phyloP scores from a whole-genome alignment of 2,113 vertebrate species.

The Lepus europaeus region DNA sequence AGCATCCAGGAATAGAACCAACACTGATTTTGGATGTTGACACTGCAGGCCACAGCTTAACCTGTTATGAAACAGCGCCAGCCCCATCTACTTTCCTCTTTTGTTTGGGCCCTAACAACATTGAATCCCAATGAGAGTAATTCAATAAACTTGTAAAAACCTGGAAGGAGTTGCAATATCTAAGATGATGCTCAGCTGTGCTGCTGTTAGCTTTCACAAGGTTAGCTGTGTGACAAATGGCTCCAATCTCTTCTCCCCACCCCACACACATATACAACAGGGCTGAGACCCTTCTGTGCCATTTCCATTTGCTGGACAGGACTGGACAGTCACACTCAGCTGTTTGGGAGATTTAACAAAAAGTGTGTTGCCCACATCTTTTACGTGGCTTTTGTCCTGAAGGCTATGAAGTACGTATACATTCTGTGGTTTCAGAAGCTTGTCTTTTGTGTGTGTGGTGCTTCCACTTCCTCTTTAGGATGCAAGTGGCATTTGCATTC shows the following conservation, averaged over 20 bases:
- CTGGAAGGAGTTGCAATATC: not conserved
- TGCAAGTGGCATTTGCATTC: not conserved
- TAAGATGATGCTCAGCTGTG: constrained; percentile 14
- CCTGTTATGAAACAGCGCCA: too few relatives aligned
- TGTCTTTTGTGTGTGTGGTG: not conserved
- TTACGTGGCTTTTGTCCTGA: not conserved
- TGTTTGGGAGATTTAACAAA: not conserved
- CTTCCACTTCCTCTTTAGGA: not conserved
- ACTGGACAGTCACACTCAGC: not conserved
- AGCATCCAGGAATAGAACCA: too few relatives aligned
- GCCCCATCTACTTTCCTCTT: not conserved
- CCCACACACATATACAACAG: not conserved
- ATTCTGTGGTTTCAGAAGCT: not conserved
- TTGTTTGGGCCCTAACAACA: not conserved
- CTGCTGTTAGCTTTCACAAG: not conserved
- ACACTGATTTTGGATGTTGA: too few relatives aligned
- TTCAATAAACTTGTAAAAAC: not conserved
- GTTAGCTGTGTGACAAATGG: not conserved
- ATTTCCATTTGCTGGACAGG: not conserved
- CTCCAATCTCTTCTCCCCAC: not conserved
- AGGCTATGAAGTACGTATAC: not conserved
- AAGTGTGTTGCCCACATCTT: not conserved
- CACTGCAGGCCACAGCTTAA: too few relatives aligned
- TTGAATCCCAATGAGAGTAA: not conserved
- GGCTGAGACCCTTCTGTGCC: not conserved